Percentiles rank a stretch among this genome's conserved stretches.
These are phyloP conservation scores for Lordiphosa collinella DNA, from an alignment of 1,140 invertebrate species.

Conservation along the genomic window DNA sequence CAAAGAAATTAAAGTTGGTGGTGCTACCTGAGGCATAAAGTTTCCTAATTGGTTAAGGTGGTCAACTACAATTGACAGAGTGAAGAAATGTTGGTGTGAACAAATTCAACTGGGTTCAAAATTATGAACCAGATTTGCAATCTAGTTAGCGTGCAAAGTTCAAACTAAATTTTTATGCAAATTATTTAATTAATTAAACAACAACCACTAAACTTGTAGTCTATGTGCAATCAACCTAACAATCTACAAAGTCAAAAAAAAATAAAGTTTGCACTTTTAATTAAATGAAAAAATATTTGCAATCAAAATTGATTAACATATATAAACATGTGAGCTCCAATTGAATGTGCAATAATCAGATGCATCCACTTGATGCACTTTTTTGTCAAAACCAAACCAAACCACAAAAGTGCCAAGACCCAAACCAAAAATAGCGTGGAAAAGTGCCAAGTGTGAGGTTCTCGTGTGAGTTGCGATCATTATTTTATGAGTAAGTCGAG, in stretches of 20 bases:
- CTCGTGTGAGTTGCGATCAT: constrained; percentile 63
- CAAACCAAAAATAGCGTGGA: constrained; percentile 61
- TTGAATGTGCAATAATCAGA: too few relatives aligned
- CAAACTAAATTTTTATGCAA: constrained; percentile 65
- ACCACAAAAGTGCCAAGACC: constrained; percentile 45
- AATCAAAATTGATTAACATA: constrained; percentile 72
- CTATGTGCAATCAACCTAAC: constrained; percentile 36
- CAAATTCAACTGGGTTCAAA: too few relatives aligned
- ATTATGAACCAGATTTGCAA: neutral
- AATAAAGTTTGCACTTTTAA: constrained; percentile 54
- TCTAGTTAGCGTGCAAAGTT: constrained; percentile 11
- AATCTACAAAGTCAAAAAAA: constrained; percentile 30
- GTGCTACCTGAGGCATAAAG: constrained; percentile 7
- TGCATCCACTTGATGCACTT: too few relatives aligned
- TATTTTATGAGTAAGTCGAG: constrained; percentile 23
- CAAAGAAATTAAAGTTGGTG: neutral
- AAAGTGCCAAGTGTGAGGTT: constrained; percentile 65
- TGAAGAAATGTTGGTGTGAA: constrained; percentile 8
- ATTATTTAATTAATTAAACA: constrained; percentile 58
- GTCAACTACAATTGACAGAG: constrained; percentile 4
- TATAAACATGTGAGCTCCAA: constrained; percentile 29
- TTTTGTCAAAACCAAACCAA: constrained; percentile 18
- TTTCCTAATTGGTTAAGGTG: constrained; percentile 9
- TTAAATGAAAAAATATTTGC: constrained; percentile 43
- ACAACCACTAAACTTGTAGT: constrained; percentile 43